Evolutionary conservation across 2,797 vertebrate species (phyloP), one percentile per base, ranked within the genome.

Genomic region (Protosalanx chinensis): DNA sequence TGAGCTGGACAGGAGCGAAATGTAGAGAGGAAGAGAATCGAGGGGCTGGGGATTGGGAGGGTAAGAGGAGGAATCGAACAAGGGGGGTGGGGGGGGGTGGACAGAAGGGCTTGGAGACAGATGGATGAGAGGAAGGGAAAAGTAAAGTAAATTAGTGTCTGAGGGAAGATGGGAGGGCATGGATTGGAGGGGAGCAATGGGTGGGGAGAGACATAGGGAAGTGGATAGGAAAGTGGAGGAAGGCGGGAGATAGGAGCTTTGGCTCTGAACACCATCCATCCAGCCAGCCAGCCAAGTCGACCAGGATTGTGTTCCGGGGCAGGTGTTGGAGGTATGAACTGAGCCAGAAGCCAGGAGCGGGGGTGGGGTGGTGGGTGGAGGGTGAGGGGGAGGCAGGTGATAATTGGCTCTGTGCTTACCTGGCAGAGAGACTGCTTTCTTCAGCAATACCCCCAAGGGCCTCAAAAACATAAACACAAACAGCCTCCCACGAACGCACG

Each of bases 351-450:
- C 18, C 51, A n/a, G 51, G n/a, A 6, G 51, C 18, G 75, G 60
- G 56, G 68, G 67, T 23, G 35, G 72, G 60, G 23, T 27, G 23
- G 23, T 27, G 23, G 23, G 23, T 27, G 23, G 67, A 65, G 64
- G 64, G 4, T 51, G 80, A 76, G 63, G 78, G 78, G 81, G 82
- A 83, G 88, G 82, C 81, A 90, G 81, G 90, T 93, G 92, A 90
- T 94, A 93, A 94, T 92, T 93, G 91, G 87, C 79, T 86, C 87
- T 89, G 88, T 88, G 86, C 89, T 91, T 90, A 91, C 88, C 85
- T 90, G 88, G 89, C 90, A 65, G 81, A 75, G 81, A 88, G 82
- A 86, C 88, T 83, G 80, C 87, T 86, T 87, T 77, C 78, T 82
- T 74, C 79, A 83, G 72, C 80, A 80, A 76, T 53, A 67, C 29